A percentile compares a stretch with the other conserved stretches of the same genome.
Conservation (phyloP, 2,888 invertebrate species). For the Cephus nigrinus region DNA sequence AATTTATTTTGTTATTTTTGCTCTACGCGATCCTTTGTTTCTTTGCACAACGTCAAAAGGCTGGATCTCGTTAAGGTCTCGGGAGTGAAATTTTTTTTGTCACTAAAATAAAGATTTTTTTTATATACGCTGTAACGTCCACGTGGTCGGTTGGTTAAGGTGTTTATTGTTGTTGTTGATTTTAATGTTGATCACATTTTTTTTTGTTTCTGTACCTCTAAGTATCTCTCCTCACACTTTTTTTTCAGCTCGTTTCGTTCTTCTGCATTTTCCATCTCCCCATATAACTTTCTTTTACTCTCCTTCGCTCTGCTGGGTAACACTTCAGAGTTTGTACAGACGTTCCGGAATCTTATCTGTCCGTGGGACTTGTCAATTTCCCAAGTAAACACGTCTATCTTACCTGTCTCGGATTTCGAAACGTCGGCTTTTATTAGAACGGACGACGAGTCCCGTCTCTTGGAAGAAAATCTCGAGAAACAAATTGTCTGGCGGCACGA, state of each 20-base stretch:
- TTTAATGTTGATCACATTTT: too few relatives aligned
- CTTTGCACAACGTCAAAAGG: not conserved
- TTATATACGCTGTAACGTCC: too few relatives aligned
- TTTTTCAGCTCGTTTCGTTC: not conserved
- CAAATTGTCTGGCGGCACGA: not conserved
- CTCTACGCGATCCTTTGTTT: not conserved
- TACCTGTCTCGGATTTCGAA: not conserved
- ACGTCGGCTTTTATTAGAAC: not conserved
- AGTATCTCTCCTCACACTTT: too few relatives aligned
- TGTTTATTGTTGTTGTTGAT: too few relatives aligned
- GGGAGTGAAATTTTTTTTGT: too few relatives aligned
- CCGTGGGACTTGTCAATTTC: conserved; percentile 20
- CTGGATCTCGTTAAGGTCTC: not conserved
- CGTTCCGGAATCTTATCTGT: conserved; percentile 9
- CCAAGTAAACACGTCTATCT: conserved; percentile 8
- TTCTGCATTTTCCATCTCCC: not conserved
- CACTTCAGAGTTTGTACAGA: conserved; percentile 11
- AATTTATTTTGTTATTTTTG: not conserved
- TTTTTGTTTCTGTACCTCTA: too few relatives aligned
- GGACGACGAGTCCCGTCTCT: not conserved
- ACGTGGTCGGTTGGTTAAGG: too few relatives aligned
- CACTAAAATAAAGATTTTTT: too few relatives aligned
- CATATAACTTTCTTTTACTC: not conserved
- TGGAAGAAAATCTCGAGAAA: not conserved
- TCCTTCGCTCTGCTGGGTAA: conserved; percentile 3